These are phyloP conservation scores for Lineus longissimus DNA, from an alignment of 1,140 invertebrate species.

Conservation along the genomic window DNA sequence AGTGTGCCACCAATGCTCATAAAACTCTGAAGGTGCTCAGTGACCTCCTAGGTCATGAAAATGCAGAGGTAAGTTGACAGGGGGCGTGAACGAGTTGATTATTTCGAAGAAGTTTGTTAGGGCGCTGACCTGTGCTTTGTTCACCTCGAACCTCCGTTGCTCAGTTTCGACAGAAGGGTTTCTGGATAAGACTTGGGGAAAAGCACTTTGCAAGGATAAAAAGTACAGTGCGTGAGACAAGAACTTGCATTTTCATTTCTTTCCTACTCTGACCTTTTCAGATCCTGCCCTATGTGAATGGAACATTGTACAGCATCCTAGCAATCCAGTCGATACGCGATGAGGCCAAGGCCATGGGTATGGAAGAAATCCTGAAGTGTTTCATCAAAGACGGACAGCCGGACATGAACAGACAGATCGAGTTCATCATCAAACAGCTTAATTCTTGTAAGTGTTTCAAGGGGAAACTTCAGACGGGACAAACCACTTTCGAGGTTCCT, in stretches of 20 bases:
- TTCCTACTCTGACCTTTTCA: conserved; percentile 36
- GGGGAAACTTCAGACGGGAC: too few relatives aligned
- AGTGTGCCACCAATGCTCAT: conserved; percentile 37
- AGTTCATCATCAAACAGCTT: conserved; percentile 57
- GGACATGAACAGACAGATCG: conserved; percentile 54
- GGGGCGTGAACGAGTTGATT: too few relatives aligned
- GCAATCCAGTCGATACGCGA: conserved; percentile 58
- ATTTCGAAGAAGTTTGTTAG: too few relatives aligned
- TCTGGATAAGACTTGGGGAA: too few relatives aligned
- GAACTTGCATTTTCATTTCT: too few relatives aligned
- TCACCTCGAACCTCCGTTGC: too few relatives aligned
- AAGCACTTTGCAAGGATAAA: too few relatives aligned
- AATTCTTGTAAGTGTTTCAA: conserved; percentile 40
- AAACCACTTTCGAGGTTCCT: too few relatives aligned
- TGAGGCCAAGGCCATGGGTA: conserved; percentile 57
- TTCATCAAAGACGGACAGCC: conserved; percentile 52
- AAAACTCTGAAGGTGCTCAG: conserved; percentile 50
- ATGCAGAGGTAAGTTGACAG: conserved; percentile 44
- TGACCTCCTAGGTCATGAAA: conserved; percentile 53
- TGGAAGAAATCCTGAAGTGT: conserved; percentile 55
- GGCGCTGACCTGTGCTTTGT: too few relatives aligned
- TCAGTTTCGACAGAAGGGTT: too few relatives aligned
- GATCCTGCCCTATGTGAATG: conserved; percentile 63
- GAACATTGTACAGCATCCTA: conserved; percentile 61
- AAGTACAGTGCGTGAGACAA: too few relatives aligned